Conservation (phyloP, 2,113 vertebrate species). For the Hoplias malabaricus region DNA sequence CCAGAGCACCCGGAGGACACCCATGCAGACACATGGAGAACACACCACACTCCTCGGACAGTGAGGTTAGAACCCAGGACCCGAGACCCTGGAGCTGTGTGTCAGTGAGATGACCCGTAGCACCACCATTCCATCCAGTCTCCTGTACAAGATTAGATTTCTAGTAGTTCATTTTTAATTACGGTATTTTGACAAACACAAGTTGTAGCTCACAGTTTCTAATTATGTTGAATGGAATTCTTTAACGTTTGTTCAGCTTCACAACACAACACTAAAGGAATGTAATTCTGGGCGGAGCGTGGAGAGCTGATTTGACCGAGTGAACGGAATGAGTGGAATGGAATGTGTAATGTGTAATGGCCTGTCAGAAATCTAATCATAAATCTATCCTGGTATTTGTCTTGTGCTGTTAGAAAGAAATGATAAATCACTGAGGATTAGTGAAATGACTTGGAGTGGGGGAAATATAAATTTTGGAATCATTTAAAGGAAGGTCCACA, state of each 20-base stretch:
- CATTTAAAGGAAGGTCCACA: not conserved
- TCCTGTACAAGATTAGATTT: too few relatives aligned
- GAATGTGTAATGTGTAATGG: not conserved
- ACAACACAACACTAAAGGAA: not conserved
- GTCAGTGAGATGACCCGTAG: too few relatives aligned
- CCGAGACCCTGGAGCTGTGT: too few relatives aligned
- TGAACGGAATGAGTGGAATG: not conserved
- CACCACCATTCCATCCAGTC: too few relatives aligned
- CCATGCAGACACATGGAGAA: too few relatives aligned
- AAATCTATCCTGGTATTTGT: not conserved
- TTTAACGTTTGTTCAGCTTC: not conserved
- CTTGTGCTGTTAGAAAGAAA: not conserved
- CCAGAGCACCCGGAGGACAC: too few relatives aligned
- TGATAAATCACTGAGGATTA: not conserved
- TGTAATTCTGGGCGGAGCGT: not conserved
- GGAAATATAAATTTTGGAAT: not conserved
- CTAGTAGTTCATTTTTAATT: not conserved
- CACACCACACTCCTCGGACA: too few relatives aligned
- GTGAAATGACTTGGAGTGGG: not conserved
- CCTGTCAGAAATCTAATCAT: not conserved
- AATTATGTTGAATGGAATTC: not conserved
- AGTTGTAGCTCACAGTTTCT: too few relatives aligned
- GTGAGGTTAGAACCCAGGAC: too few relatives aligned
- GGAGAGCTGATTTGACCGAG: not conserved
- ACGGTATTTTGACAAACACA: not conserved